Conservation (phyloP, 64 coral and sea anemone species). For the Exaiptasia diaphana region DNA sequence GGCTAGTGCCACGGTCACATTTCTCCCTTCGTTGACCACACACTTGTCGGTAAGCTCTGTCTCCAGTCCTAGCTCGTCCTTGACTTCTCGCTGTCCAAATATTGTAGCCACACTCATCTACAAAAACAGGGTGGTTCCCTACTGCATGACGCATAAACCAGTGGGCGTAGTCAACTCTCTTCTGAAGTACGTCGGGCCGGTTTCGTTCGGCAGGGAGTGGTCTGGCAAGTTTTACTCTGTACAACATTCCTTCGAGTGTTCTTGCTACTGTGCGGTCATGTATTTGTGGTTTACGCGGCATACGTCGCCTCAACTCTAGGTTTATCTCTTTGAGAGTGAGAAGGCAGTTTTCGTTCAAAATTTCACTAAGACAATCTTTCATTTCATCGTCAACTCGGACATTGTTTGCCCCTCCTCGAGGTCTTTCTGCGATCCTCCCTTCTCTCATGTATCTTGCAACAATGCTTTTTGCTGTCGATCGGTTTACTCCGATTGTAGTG, state of each 20-base stretch:
- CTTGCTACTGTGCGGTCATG: conserved; percentile 24
- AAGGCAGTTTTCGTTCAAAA: conserved; percentile 10
- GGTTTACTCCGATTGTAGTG: background rate
- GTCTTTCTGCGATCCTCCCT: background rate
- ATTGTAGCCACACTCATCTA: conserved; percentile 15
- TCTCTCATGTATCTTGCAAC: background rate
- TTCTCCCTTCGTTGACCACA: background rate
- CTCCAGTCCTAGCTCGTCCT: conserved; percentile 13
- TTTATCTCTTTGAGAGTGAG: conserved; percentile 18
- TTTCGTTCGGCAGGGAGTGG: conserved; percentile 47
- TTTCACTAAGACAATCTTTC: background rate
- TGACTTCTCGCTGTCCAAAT: conserved; percentile 27
- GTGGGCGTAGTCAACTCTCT: conserved; percentile 4
- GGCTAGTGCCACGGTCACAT: background rate
- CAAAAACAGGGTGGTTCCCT: background rate
- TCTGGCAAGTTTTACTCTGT: conserved; percentile 31
- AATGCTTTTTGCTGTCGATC: conserved; percentile 8
- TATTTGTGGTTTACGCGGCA: conserved; percentile 3
- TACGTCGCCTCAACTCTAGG: background rate
- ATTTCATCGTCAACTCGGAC: conserved; percentile 33
- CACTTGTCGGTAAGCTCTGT: conserved; percentile 11
- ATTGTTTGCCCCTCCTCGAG: conserved; percentile 6
- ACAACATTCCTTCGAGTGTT: conserved; percentile 45
- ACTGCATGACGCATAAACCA: conserved; percentile 5
- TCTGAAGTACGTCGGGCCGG: conserved; percentile 31